phyloP scores from a whole-genome alignment of 2,113 vertebrate genomes.

The Fregetta grallaria region DNA sequence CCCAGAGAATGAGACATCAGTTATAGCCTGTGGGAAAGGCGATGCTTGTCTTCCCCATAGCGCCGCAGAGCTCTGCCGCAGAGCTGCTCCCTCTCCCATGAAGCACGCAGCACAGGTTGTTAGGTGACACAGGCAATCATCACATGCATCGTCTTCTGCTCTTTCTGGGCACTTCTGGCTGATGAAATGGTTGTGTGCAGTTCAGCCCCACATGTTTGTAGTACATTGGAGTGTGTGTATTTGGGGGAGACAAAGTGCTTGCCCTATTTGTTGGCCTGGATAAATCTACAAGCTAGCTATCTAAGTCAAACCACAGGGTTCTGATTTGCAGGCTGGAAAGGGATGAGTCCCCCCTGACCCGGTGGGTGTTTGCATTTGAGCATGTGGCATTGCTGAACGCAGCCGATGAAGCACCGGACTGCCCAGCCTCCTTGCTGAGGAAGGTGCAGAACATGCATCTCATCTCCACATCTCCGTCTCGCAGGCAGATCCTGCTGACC shows the following conservation, averaged over 20 bases:
- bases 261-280: background rate
- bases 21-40: background rate
- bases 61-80: background rate
- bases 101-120: background rate
- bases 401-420: accelerated
- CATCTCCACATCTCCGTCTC: background rate
- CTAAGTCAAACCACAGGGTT: background rate
- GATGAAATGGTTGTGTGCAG: background rate
- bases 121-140: accelerated
- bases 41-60: background rate
- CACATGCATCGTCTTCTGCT: background rate
- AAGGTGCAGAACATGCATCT: background rate
- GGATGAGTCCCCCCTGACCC: background rate
- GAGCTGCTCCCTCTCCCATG: background rate
- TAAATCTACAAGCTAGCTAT: background rate
- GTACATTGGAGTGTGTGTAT: background rate
- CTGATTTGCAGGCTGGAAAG: background rate
- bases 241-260: background rate
- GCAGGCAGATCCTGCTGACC: background rate
- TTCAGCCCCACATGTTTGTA: background rate
- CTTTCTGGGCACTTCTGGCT: background rate
- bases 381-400: background rate
- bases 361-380: accelerated
- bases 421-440: background rate
- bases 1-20: background rate